Conservation (phyloP, 1,140 invertebrate genomes). For the Lasioglossum albipes region DNA sequence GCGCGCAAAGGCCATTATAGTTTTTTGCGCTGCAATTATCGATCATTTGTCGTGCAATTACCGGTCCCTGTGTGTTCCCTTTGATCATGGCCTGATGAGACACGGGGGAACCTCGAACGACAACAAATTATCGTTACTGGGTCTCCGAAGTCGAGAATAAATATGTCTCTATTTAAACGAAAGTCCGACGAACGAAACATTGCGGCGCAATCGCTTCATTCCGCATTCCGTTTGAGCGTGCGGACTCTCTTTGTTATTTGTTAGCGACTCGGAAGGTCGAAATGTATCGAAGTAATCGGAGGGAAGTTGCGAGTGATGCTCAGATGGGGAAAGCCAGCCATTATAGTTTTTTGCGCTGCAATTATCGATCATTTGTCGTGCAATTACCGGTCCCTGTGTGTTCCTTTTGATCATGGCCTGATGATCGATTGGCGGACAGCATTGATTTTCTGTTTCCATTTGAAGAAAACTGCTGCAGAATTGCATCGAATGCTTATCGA, state of each 20-base stretch:
- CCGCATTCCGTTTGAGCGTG: too few relatives aligned
- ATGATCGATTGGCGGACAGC: too few relatives aligned
- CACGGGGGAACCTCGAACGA: neutral
- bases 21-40: neutral
- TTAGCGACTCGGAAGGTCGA: neutral
- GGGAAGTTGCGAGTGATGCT: conserved; percentile 82
- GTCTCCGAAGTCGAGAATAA: neutral
- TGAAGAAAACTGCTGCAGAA: too few relatives aligned
- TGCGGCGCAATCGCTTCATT: too few relatives aligned
- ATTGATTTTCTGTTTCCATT: too few relatives aligned
- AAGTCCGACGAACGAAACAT: neutral
- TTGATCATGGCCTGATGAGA: neutral
- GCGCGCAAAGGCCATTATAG: neutral
- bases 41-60: neutral
- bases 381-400: neutral
- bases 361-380: neutral
- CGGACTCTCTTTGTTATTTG: neutral
- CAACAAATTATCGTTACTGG: neutral
- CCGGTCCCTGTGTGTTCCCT: neutral
- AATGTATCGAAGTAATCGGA: conserved; percentile 69
- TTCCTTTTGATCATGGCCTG: neutral
- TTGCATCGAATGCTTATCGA: too few relatives aligned
- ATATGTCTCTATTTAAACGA: neutral
- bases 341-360: neutral
- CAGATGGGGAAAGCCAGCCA: conserved; percentile 83